A percentile compares a stretch with the other conserved stretches of the same genome.
These are phyloP conservation scores for Sphaeramia orbicularis DNA, from an alignment of 2,797 vertebrate genomes.

Conservation along the genomic window DNA sequence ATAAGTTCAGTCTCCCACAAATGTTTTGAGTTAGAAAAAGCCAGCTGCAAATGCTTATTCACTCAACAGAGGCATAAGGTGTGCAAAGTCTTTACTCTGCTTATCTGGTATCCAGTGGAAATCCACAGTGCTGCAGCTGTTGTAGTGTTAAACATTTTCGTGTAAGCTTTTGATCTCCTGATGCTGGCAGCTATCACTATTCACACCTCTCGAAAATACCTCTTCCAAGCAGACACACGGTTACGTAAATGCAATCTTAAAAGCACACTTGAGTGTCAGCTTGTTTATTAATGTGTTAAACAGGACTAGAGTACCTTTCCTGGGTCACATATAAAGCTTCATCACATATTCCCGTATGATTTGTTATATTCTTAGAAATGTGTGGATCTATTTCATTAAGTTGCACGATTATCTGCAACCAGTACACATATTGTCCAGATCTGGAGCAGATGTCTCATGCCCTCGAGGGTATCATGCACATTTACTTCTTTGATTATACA, in stretches of 20 bases:
- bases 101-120: constrained; percentile 48
- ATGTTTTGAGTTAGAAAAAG: constrained; percentile 36
- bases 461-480: too few relatives aligned
- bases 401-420: neutral
- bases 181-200: constrained; percentile 52
- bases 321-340: constrained; percentile 1
- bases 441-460: too few relatives aligned
- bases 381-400: constrained; percentile 16
- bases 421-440: too few relatives aligned
- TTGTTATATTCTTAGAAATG: constrained; percentile 8
- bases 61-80: constrained; percentile 9
- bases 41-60: neutral
- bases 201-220: constrained; percentile 67
- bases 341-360: neutral
- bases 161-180: constrained; percentile 68
- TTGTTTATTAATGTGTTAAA: constrained; percentile 57
- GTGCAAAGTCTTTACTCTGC: constrained; percentile 21
- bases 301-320: constrained; percentile 27
- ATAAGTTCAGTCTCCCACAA: constrained; percentile 3
- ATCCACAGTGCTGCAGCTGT: constrained; percentile 62
- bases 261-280: constrained; percentile 17
- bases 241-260: constrained; percentile 14
- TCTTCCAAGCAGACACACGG: constrained; percentile 21
- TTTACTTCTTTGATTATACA: neutral
- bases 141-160: constrained; percentile 63